These are phyloP conservation scores for Ammodytes dubius DNA, from an alignment of 2,113 vertebrate species.

Conservation along the genomic window DNA sequence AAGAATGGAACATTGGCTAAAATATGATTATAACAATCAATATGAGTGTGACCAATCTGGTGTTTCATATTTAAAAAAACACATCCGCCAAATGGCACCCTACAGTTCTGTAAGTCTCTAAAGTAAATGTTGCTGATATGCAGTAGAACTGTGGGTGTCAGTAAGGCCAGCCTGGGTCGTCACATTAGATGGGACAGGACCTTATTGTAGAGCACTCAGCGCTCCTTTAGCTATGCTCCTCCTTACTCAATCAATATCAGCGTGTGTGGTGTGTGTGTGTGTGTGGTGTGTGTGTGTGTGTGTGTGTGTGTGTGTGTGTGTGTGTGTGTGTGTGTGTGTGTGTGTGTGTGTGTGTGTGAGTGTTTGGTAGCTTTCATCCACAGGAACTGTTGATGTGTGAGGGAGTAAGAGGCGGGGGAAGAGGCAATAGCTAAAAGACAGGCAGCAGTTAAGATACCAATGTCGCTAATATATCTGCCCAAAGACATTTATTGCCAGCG, in stretches of 20 bases:
- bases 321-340: constrained; percentile 11
- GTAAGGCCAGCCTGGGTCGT: neutral
- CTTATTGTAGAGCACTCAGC: constrained; percentile 56
- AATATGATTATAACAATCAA: neutral
- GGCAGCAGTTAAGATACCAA: constrained; percentile 41
- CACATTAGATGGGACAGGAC: constrained; percentile 48
- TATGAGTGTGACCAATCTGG: neutral
- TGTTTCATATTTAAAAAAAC: neutral
- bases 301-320: constrained; percentile 9
- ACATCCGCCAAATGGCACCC: neutral
- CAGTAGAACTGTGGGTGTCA: constrained; percentile 7
- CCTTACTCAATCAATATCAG: constrained; percentile 76
- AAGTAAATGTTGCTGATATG: constrained; percentile 1
- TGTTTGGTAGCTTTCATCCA: constrained; percentile 48
- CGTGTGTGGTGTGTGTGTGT: too few relatives aligned
- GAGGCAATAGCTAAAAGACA: constrained; percentile 3
- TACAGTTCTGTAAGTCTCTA: neutral
- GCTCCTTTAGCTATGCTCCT: constrained; percentile 53
- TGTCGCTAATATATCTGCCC: constrained; percentile 37
- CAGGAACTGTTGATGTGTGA: constrained; percentile 56
- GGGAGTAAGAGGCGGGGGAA: constrained; percentile 13
- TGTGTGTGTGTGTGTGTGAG: constrained; percentile 16
- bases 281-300: neutral
- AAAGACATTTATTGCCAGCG: constrained; percentile 52
- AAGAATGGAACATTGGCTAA: neutral